Evolutionary conservation across 2,113 vertebrate species (phyloP), one percentile per base, ranked within the genome.

Genomic region (Ciconia boyciana): DNA sequence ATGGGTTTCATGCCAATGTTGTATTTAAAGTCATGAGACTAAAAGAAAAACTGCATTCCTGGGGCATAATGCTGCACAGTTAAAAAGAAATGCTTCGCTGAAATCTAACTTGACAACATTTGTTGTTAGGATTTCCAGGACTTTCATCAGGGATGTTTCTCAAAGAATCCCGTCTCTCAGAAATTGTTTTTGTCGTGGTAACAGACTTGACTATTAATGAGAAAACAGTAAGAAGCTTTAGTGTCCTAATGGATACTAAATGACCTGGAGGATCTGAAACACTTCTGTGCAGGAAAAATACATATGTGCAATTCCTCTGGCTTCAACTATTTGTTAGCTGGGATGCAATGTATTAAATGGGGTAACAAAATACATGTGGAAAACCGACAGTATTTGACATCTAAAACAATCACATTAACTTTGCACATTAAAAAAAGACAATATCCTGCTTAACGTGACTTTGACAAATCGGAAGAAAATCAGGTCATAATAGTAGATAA

Each of bases 191-290:
- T 94, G 90, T 93, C 83, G 79, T 92, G 90, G 93, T 93, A 97
- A 96, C 83, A 94, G 95, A 95, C 96, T 96, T 36, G 75, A 95
- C 79, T 97, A 94, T 88, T 96, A 97, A 97, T 95, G 89, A 95
- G 94, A 95, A 96, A 96, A 92, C 84, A 97, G 83, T 97, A 96
- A 97, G 95, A 95, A 89, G 93, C 85, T 97, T 97, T 96, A 83
- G 91, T 39, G 88, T 76, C 78, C 88, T 97, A 97, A 96, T 80
- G 90, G 92, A 93, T 52, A 96, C 94, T 94, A 97, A 96, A 97
- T 95, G 96, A 98, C 95, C 95, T 80, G 93, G 82, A 94, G 89
- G 96, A 64, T 85, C 89, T 88, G 74, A 83, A 96, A 94, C 95
- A 94, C 90, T 96, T 92, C 79, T n/a, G 83, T 22, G 87, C 83